Conservation (phyloP, 2,888 invertebrate genomes). For the Brenthis daphne region DNA sequence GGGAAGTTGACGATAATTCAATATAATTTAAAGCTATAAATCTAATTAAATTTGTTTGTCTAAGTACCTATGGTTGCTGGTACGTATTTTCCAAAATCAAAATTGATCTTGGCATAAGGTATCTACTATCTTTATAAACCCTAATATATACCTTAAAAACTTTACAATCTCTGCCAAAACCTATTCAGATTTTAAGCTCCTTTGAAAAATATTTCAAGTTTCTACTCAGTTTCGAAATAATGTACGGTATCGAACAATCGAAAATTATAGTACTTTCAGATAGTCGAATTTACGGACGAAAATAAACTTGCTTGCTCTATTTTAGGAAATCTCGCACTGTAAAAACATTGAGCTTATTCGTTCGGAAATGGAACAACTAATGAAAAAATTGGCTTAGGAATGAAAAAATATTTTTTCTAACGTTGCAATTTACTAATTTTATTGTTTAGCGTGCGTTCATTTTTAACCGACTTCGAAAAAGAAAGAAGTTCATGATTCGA, state of each 20-base stretch:
- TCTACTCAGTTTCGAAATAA: slow-evolving; percentile 4
- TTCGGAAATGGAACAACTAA: background rate
- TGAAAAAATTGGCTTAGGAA: too few relatives aligned
- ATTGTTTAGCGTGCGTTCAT: too few relatives aligned
- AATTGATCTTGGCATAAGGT: too few relatives aligned
- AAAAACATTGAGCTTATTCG: slow-evolving; percentile 5
- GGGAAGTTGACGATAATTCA: too few relatives aligned
- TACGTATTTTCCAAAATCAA: background rate
- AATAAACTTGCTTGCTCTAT: slow-evolving; percentile 14
- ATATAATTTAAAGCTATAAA: too few relatives aligned
- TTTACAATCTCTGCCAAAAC: background rate
- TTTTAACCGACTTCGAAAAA: too few relatives aligned
- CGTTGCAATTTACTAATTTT: too few relatives aligned
- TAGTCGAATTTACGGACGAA: slow-evolving; percentile 12
- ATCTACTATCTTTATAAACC: background rate
- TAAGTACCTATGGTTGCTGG: too few relatives aligned
- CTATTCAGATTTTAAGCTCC: slow-evolving; percentile 4
- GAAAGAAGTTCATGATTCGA: too few relatives aligned
- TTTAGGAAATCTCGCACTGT: slow-evolving; percentile 2
- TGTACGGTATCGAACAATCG: slow-evolving; percentile 10
- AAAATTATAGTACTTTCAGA: slow-evolving; percentile 12
- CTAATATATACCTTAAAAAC: background rate
- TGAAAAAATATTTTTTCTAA: too few relatives aligned
- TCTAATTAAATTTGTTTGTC: too few relatives aligned
- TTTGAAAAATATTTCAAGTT: background rate